Conservation (phyloP, 2,113 vertebrate species). For the Arenaria interpres region DNA sequence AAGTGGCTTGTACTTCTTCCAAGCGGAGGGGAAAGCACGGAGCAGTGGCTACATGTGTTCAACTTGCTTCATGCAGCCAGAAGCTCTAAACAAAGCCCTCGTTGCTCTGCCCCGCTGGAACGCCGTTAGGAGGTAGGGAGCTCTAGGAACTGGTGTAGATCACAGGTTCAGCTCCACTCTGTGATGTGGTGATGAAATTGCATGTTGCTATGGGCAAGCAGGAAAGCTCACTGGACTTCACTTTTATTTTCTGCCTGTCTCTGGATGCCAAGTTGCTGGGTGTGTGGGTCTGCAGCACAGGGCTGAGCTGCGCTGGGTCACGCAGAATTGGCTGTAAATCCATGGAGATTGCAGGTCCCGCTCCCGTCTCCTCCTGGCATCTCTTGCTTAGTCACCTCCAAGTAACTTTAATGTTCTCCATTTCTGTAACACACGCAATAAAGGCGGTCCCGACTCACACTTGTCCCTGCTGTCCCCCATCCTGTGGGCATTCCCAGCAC, state of each 20-base stretch:
- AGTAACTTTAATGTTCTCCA: background rate
- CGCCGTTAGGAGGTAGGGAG: background rate
- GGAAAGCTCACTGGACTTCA: background rate
- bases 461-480: background rate
- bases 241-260: background rate
- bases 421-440: background rate
- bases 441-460: background rate
- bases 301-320: background rate
- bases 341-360: background rate
- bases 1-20: background rate
- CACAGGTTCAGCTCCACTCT: background rate
- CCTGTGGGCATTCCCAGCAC: background rate
- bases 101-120: background rate
- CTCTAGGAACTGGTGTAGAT: background rate
- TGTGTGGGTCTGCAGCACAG: background rate
- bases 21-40: background rate
- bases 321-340: rapidly evolving
- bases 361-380: background rate
- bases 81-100: background rate
- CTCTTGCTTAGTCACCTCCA: background rate
- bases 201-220: background rate
- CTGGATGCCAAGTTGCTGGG: background rate
- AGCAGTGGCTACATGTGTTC: background rate
- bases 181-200: background rate
- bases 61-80: background rate